phyloP scores from a whole-genome alignment of 2,113 vertebrate species.

The Perca flavescens region DNA sequence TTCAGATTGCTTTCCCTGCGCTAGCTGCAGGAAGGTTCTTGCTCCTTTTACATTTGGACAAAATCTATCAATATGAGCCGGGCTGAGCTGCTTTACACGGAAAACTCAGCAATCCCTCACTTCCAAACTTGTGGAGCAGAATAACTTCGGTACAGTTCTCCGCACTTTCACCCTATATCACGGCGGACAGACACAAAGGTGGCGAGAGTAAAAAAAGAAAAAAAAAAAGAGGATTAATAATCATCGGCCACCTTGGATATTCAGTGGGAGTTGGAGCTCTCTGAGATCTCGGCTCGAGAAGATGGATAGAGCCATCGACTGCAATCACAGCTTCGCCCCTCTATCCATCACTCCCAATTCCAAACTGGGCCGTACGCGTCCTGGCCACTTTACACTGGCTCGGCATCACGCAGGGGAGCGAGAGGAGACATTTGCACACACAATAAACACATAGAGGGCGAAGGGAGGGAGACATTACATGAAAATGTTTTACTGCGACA shows the following conservation, averaged over 20 bases:
- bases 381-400: conserved; percentile 34
- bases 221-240: conserved; percentile 41
- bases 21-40: conserved; percentile 28
- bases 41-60: conserved; percentile 50
- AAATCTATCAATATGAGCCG: conserved; percentile 51
- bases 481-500: conserved; percentile 60
- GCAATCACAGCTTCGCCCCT: conserved; percentile 20
- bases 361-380: conserved; percentile 8
- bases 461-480: conserved; percentile 9
- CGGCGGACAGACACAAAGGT: conserved; percentile 11
- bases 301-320: background rate
- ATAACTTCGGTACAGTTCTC: conserved; percentile 30
- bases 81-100: conserved; percentile 21
- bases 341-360: conserved; percentile 29
- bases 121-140: conserved; percentile 39
- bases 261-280: conserved; percentile 17
- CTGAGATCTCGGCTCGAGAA: conserved; percentile 18
- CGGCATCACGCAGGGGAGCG: background rate
- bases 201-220: background rate
- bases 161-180: conserved; percentile 42
- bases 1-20: conserved; percentile 8
- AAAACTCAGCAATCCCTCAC: conserved; percentile 43
- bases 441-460: background rate
- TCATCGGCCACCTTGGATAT: conserved; percentile 31
- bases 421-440: conserved; percentile 24